These are phyloP conservation scores for Semnornis frantzii DNA, from an alignment of 2,113 vertebrate genomes.

Conservation along the genomic window DNA sequence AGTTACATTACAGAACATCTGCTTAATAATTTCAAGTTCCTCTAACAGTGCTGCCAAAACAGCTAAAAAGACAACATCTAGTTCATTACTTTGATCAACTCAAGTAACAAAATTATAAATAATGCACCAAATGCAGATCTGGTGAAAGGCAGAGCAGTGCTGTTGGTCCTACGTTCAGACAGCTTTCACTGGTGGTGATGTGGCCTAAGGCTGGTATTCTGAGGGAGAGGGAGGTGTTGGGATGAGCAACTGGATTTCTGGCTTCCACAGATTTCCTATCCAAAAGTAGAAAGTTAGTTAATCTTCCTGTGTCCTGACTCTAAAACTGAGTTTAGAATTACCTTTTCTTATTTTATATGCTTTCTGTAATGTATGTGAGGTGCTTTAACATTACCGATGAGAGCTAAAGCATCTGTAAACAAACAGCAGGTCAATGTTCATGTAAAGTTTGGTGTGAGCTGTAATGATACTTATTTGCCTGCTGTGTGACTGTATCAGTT, in stretches of 20 bases:
- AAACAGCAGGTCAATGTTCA: neutral
- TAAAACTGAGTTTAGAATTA: neutral
- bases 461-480: neutral
- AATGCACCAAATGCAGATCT: neutral
- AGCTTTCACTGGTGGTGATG: neutral
- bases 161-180: neutral
- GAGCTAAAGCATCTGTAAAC: neutral
- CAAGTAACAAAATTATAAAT: neutral
- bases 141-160: neutral
- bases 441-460: neutral
- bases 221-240: neutral
- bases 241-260: neutral
- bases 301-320: neutral
- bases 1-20: slow-evolving; percentile 63
- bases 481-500: neutral
- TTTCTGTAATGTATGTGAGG: neutral
- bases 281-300: neutral
- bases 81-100: slow-evolving; percentile 10
- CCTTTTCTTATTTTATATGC: neutral
- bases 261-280: neutral
- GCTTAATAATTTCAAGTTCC: slow-evolving; percentile 68
- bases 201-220: neutral
- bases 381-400: neutral
- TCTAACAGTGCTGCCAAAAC: slow-evolving; percentile 39
- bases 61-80: slow-evolving; percentile 22